These are phyloP conservation scores for Pollenia griseotomentosa DNA, from an alignment of 2,888 invertebrate genomes.

Conservation along the genomic window DNA sequence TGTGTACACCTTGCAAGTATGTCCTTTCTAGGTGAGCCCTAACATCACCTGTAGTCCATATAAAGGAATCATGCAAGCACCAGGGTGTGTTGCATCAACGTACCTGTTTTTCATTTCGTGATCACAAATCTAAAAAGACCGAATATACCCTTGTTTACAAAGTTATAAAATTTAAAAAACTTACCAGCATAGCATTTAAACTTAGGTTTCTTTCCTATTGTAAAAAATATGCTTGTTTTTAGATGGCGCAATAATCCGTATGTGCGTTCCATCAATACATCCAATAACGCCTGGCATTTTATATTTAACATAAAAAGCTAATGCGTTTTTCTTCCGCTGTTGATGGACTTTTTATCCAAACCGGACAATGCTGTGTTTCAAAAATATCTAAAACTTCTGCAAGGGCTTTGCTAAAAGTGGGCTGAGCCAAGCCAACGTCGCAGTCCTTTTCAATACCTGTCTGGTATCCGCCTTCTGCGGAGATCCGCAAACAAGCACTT, in stretches of 20 bases:
- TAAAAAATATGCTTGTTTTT: slow-evolving; percentile 49
- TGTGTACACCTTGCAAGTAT: slow-evolving; percentile 24
- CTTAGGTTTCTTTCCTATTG: slow-evolving; percentile 33
- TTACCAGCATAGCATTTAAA: slow-evolving; percentile 43
- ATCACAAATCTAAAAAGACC: slow-evolving; percentile 56
- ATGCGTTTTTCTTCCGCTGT: slow-evolving; percentile 30
- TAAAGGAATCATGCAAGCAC: slow-evolving; percentile 60
- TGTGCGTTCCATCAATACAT: slow-evolving; percentile 29
- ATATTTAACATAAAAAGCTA: slow-evolving; percentile 40
- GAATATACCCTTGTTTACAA: neutral
- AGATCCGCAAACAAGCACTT: too few relatives aligned
- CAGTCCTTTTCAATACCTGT: slow-evolving; percentile 7
- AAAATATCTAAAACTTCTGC: slow-evolving; percentile 24
- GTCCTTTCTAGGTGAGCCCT: slow-evolving; percentile 47
- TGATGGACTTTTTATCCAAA: slow-evolving; percentile 36
- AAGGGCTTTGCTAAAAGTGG: slow-evolving; percentile 12
- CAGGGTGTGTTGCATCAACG: slow-evolving; percentile 43
- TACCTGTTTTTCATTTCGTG: slow-evolving; percentile 33
- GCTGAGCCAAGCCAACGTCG: neutral
- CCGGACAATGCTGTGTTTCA: slow-evolving; percentile 53
- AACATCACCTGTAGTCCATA: slow-evolving; percentile 57
- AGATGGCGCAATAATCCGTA: slow-evolving; percentile 49
- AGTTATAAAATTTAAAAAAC: slow-evolving; percentile 5
- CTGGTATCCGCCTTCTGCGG: slow-evolving; percentile 42
- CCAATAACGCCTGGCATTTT: slow-evolving; percentile 56